Base-by-base conservation (phyloP, 2,113 vertebrate species). In the Phyllostomus discolor region DNA sequence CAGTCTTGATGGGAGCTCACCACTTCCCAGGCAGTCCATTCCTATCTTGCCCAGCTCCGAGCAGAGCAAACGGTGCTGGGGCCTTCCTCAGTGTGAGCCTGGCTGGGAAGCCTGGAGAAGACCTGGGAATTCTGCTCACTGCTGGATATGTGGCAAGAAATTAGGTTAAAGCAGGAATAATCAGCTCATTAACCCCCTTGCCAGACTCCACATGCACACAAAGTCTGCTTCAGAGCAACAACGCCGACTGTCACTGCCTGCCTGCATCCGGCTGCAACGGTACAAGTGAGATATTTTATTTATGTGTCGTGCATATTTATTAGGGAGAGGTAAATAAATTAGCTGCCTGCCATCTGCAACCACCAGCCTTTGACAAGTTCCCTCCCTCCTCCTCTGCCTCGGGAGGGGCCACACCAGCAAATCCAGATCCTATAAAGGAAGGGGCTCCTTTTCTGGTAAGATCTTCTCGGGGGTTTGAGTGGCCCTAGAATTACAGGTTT, bases 281-380 rank as follows among this genome's bases (percentile, higher is more conserved):
- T 52, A 69, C 46, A 72, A 83, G 90, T 57, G 50, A 54, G 90
- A 94, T 96, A 43, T 48, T 96, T 98, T 96, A 97, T 98, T 98
- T 97, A 97, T 90, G 66, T 75, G 41, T 57, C 41, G 59, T 92
- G 84, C 98, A 97, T 98, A 98, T 98, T 98, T 98, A 97, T 96
- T 85, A 98, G 88, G 96, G 12, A 46, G 91, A 28, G 4, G 75
- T 95, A 98, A 98, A 97, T 93, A 97, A 97, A 96, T 96, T 83
- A 95, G 87, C 88, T 66, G 76, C 94, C 79, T 91, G 83, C 96
- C 96, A 93, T 92, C 97, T 97, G 94, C 35, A 85, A 33, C 94
- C 80, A 43, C 48, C 91, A 31, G 57, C 41, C 38, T n/a, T 20
- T 0, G 4, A 35, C 86, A 91, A 91, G 48, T 15, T 82, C 92